Conservation (phyloP, 1,140 invertebrate species). For the Tribolium madens region DNA sequence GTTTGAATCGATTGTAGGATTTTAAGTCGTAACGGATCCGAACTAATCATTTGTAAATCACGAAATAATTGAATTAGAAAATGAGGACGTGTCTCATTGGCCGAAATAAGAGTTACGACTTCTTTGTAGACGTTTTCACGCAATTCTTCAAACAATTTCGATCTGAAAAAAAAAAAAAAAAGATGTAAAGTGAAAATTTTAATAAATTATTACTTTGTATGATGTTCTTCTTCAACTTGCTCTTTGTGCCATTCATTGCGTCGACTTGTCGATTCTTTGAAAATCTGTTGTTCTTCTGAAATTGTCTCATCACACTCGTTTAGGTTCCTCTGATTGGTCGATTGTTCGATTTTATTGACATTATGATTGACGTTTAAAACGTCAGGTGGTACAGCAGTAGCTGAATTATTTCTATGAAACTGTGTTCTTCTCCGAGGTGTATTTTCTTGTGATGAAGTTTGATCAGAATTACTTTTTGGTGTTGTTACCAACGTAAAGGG, state of each 20-base stretch:
- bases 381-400: constrained; percentile 67
- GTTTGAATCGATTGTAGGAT: constrained; percentile 72
- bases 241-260: constrained; percentile 57
- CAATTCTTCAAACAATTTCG: constrained; percentile 74
- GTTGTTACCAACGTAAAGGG: constrained; percentile 58
- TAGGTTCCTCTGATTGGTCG: neutral
- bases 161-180: constrained; percentile 52
- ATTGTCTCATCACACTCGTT: constrained; percentile 31
- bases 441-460: constrained; percentile 57
- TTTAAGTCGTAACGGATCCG: constrained; percentile 73
- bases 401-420: constrained; percentile 44
- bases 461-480: constrained; percentile 62
- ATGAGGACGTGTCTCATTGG: constrained; percentile 77
- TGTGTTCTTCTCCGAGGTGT: constrained; percentile 49
- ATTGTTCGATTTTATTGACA: constrained; percentile 36
- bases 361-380: constrained; percentile 69
- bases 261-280: constrained; percentile 43
- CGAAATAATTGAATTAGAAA: constrained; percentile 76
- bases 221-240: constrained; percentile 41
- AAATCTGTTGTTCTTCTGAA: constrained; percentile 47
- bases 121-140: constrained; percentile 78
- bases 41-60: constrained; percentile 75
- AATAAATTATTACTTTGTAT: constrained; percentile 54
- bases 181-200: neutral
- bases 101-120: constrained; percentile 76